These are phyloP conservation scores for Trisateles emortualis DNA, from an alignment of 2,888 invertebrate species.

Conservation along the genomic window DNA sequence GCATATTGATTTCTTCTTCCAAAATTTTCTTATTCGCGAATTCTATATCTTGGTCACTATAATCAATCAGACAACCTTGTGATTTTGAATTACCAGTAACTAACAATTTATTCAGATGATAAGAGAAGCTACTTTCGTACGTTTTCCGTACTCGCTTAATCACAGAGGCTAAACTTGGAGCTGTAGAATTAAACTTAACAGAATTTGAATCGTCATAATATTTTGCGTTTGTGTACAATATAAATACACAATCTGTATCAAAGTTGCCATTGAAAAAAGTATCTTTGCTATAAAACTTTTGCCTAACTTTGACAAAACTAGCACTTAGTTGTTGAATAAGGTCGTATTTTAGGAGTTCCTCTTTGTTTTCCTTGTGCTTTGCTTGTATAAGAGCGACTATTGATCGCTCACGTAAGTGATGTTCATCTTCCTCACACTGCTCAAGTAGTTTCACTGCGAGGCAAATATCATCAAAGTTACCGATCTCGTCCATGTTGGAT, in stretches of 20 bases:
- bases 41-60: neutral
- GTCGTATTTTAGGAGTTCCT: neutral
- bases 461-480: neutral
- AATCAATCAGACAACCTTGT: neutral
- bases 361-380: neutral
- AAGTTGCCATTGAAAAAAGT: neutral
- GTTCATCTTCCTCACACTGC: too few species aligned
- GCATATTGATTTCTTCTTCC: neutral
- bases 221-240: slow-evolving; percentile 31
- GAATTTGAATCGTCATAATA: slow-evolving; percentile 3
- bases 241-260: slow-evolving; percentile 17
- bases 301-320: neutral
- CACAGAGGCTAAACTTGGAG: neutral
- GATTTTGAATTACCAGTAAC: neutral
- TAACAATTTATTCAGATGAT: slow-evolving; percentile 1
- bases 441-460: neutral
- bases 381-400: neutral
- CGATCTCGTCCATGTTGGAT: neutral
- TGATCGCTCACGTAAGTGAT: neutral
- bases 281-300: neutral
- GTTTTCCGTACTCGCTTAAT: neutral
- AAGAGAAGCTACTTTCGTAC: neutral
- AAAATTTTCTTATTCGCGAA: neutral
- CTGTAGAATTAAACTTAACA: neutral
- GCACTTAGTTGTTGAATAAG: neutral